Conservation (phyloP, 2,797 vertebrate genomes). For the Tarsius wallacei region DNA sequence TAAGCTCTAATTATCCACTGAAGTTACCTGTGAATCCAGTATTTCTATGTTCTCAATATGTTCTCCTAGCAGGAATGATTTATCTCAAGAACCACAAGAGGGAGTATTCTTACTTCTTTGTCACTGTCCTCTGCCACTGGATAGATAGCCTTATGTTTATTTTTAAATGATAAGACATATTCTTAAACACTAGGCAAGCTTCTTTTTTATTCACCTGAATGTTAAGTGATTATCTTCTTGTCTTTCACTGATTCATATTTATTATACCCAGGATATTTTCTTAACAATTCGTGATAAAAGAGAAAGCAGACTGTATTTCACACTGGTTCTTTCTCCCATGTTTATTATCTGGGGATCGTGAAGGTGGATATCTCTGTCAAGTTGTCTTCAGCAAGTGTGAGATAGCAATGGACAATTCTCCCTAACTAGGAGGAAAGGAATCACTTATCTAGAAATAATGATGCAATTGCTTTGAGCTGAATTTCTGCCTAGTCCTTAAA, state of each 20-base stretch:
- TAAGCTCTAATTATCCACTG: not conserved
- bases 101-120: conserved; percentile 83
- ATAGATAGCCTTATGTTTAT: conserved; percentile 1
- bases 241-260: conserved; percentile 57
- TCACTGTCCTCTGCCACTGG: not conserved
- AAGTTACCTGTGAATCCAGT: not conserved
- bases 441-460: conserved; percentile 7
- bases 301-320: conserved; percentile 56
- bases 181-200: conserved; percentile 54
- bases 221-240: conserved; percentile 60
- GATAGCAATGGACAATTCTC: not conserved
- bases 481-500: conserved; percentile 11
- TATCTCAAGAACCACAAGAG: conserved; percentile 85
- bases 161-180: conserved; percentile 45
- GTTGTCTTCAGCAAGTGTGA: not conserved
- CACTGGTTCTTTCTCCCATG: not conserved
- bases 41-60: conserved; percentile 53
- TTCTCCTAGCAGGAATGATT: conserved; percentile 47
- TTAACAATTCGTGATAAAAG: not conserved
- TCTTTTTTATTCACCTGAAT: conserved; percentile 52
- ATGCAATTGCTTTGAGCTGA: not conserved
- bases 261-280: conserved; percentile 52
- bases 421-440: not conserved
- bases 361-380: conserved; percentile 26
- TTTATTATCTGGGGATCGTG: not conserved